These are phyloP conservation scores for Aphis gossypii DNA, from an alignment of 1,140 invertebrate species.

Conservation along the genomic window DNA sequence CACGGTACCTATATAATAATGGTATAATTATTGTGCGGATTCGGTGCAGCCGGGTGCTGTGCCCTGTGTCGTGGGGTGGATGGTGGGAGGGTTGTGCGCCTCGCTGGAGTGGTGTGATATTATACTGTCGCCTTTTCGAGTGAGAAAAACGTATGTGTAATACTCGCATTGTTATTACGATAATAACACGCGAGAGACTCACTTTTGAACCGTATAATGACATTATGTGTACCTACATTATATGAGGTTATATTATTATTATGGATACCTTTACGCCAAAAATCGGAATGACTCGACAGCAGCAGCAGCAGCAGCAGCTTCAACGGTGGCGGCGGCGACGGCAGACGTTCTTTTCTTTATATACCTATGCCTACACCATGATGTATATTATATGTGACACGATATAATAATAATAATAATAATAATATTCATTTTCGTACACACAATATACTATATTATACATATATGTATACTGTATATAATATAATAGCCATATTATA, in stretches of 20 bases:
- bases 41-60: background rate
- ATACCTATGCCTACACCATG: background rate
- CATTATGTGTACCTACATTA: background rate
- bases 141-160: background rate
- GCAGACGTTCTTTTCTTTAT: background rate
- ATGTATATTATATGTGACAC: background rate
- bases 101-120: background rate
- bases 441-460: background rate
- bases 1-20: background rate
- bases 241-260: background rate
- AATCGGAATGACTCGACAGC: background rate
- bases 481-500: too few relatives aligned
- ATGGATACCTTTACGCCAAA: background rate
- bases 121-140: background rate
- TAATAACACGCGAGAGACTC: background rate
- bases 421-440: background rate
- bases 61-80: background rate
- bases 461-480: background rate
- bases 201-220: background rate
- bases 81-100: background rate
- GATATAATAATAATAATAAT: background rate
- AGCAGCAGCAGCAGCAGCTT: background rate
- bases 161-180: background rate
- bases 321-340: too few relatives aligned
- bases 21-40: background rate